Base-by-base conservation (phyloP, 1,140 invertebrate genomes). In the Lordiphosa mommai region DNA sequence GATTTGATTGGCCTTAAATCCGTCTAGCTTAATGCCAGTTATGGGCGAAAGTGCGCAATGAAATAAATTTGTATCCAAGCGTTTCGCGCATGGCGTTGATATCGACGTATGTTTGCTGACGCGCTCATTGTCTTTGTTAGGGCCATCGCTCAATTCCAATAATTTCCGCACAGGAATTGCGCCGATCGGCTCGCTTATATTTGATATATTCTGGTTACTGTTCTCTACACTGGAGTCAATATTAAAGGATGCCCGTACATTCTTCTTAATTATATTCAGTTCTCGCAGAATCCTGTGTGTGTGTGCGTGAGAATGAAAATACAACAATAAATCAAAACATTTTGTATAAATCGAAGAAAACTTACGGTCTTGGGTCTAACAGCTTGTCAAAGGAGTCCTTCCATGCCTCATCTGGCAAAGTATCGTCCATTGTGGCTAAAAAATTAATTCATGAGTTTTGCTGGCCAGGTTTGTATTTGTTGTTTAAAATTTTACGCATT, bases 141-240 rank as follows among this genome's bases (percentile, higher is more conserved):
- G 14, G 3, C 8, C 6, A 17, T 44, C 29, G 2, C 2, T 10
- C n/a, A 7, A 1, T 10, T 44, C 33, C 10, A 41, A 12, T 1
- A 29, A 9, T 32, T 51, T 20, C 7, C 36, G 5, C 4, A 23
- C 5, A 27, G 23, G 12, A 13, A 1, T 58, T 36, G 5, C 9
- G 1, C 10, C 6, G 8, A 23, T 20, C 8, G 14, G 4, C 14
- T 61, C 41, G 1, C 4, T 23, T 10, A 29, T 9, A 32, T 33
- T 29, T n/a, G 37, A 10, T 9, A 69, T 29, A 12, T 44, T 40
- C 1, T 17, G 13, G 5, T 47, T 77, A 47, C 65, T 82, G 10
- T 87, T 88, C 43, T 88, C 87, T 4, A 88, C 61, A 44, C 87
- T 88, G 0, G 76, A 84, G 20, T 88, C 85, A 16, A 73, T 60